Conservation (phyloP, 2,797 vertebrate species). For the Phaenicophaeus curvirostris region DNA sequence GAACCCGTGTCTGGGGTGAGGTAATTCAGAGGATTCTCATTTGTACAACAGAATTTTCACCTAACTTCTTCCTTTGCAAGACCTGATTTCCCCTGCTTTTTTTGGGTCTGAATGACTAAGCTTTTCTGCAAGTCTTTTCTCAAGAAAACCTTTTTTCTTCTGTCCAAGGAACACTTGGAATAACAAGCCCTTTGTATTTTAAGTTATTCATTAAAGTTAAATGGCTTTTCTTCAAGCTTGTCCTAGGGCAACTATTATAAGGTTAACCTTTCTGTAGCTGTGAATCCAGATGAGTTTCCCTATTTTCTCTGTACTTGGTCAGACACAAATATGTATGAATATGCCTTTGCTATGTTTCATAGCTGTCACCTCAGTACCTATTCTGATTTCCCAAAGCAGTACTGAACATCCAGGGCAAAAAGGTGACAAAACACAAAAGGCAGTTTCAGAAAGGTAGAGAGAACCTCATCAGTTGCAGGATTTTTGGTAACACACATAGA, state of each 20-base stretch:
- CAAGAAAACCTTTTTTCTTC: constrained; percentile 15
- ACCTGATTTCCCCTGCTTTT: background rate
- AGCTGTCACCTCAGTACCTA: background rate
- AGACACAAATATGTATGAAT: background rate
- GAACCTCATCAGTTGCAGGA: background rate
- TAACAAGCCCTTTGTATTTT: constrained; percentile 45
- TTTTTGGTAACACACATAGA: background rate
- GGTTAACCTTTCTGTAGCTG: constrained; percentile 32
- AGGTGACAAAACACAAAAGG: background rate
- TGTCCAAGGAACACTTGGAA: background rate
- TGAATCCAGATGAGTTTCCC: constrained; percentile 16
- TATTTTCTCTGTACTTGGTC: background rate
- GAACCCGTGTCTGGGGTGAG: background rate
- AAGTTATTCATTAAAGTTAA: constrained; percentile 64
- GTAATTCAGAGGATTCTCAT: background rate
- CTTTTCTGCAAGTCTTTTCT: constrained; percentile 1
- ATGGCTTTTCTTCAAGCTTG: constrained; percentile 41
- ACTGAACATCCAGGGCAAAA: background rate
- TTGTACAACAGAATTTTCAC: background rate
- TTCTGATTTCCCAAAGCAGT: constrained; percentile 12
- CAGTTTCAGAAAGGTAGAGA: background rate
- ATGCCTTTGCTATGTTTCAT: background rate
- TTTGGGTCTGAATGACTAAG: constrained; percentile 36
- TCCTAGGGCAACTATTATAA: constrained; percentile 50
- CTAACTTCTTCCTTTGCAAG: background rate